Percentiles rank a stretch among this genome's conserved stretches.
Conservation (phyloP, 35 echinoderm and acorn worm genomes). For the Hemicentrotus pulcherrimus region DNA sequence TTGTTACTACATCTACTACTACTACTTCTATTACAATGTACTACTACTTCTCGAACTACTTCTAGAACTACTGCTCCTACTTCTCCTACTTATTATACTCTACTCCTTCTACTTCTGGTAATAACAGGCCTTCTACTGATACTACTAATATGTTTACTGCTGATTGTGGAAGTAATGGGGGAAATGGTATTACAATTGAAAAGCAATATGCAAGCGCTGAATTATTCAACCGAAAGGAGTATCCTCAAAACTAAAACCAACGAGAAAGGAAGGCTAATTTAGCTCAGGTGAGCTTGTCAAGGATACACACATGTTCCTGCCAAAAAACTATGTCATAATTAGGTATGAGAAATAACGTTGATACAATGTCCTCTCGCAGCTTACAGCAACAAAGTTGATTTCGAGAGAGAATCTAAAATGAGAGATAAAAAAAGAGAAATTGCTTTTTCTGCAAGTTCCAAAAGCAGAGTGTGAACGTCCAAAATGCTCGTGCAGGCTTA, state of each 20-base stretch:
- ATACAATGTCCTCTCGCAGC: background rate
- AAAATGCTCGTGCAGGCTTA: background rate
- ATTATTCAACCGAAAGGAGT: too few relatives aligned
- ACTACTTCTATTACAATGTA: background rate
- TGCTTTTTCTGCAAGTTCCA: background rate
- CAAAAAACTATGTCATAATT: background rate
- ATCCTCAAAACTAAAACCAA: too few relatives aligned
- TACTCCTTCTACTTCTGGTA: too few relatives aligned
- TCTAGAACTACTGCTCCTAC: background rate
- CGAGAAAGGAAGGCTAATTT: background rate
- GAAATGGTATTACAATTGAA: too few relatives aligned
- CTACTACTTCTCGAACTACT: background rate
- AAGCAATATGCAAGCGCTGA: too few relatives aligned
- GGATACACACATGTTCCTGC: background rate
- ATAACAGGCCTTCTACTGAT: background rate
- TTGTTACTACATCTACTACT: background rate
- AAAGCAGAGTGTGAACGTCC: background rate
- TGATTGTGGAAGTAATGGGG: background rate
- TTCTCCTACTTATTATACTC: background rate
- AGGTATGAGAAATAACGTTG: background rate
- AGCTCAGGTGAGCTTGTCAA: background rate
- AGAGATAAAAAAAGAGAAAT: background rate
- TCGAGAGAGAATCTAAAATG: background rate
- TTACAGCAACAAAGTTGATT: background rate
- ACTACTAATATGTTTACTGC: background rate